Evolutionary conservation across 2,888 invertebrate genomes (phyloP).

Genomic region (Imbricaverruca yamaguchii): DNA sequence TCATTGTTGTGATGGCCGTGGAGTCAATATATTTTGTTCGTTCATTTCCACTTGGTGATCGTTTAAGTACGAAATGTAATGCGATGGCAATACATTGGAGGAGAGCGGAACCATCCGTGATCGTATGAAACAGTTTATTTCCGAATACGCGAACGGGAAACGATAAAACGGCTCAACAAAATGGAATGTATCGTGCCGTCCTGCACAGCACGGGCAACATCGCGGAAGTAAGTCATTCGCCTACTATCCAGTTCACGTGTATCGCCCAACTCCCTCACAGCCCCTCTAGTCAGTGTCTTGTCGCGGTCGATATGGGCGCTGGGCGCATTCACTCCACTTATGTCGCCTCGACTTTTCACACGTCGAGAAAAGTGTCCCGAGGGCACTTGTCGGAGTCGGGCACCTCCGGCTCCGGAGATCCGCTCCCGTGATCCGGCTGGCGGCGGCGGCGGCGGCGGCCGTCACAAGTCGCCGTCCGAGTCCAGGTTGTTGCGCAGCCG

Average conservation of each 20-base stretch:
- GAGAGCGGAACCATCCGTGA: background rate
- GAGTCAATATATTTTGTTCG: no score
- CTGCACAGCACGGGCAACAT: background rate
- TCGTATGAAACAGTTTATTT: background rate
- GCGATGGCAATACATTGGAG: no score
- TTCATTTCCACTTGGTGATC: no score
- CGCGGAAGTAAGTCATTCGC: background rate
- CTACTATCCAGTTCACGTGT: background rate
- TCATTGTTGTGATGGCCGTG: no score
- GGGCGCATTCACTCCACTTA: background rate
- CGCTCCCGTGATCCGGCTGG: no score
- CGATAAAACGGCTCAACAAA: slow-evolving; percentile 7
- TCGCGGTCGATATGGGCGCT: background rate
- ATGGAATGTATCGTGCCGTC: background rate
- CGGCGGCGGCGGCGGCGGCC: no score
- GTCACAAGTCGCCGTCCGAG: background rate
- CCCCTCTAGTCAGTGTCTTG: background rate
- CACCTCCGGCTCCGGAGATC: no score
- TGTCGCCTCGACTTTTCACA: no score
- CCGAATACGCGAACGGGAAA: background rate
- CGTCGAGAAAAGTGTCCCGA: no score
- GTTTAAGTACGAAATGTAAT: no score
- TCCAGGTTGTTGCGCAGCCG: slow-evolving; percentile 28
- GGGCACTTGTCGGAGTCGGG: no score
- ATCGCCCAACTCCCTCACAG: slow-evolving; percentile 2